Base-by-base conservation (phyloP, 2,888 invertebrate species). In the Meiosimyza decipiens region DNA sequence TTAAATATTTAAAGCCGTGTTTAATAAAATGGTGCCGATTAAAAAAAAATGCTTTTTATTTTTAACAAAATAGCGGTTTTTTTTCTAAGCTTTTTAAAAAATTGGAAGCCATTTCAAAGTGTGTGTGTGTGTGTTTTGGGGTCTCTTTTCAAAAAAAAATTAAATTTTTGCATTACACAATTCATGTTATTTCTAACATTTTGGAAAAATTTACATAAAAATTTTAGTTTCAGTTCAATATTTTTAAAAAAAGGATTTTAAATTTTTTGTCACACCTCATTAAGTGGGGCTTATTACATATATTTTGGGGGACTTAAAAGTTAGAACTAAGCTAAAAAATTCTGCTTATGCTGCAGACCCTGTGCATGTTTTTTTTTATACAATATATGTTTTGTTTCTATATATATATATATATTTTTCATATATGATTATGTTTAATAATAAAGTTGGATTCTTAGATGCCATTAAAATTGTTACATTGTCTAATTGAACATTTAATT, bases 401-500 rank as follows among this genome's bases (percentile, higher is more conserved):
- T 11, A 9, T 55, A 16, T 7, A 1, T 55, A 6, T 11, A 55
- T 55, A 16, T 55, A 18, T 55, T 55, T 28, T 28, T 28, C 28
- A 18, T 65, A 51, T 51, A 28, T 66, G 71, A 71, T 71, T 71
- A 71, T 65, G 66, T 71, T 64, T 65, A 51, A 55, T 18, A 71
- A 55, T 22, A 55, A 18, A 64, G 28, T 66, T 71, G 52, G 18
- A 18, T 71, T 59, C 40, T 40, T 12, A 40, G n/a, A 52, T 47
- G 15, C 40, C n/a, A 22, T 11, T 18, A 55, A 55, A 67, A 54
- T 65, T 52, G 50, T 51, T 55, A 54, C 49, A 12, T 55, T 15
- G 16, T 54, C 15, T 71, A 66, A 65, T 71, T 71, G 59, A 71
- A 71, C 65, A 71, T 66, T 66, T 52, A 71, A 65, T 71, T 71